Evolutionary conservation across 2,888 invertebrate species (phyloP), one percentile per base, ranked within the genome.

Genomic region (Temnothorax ravouxi): DNA sequence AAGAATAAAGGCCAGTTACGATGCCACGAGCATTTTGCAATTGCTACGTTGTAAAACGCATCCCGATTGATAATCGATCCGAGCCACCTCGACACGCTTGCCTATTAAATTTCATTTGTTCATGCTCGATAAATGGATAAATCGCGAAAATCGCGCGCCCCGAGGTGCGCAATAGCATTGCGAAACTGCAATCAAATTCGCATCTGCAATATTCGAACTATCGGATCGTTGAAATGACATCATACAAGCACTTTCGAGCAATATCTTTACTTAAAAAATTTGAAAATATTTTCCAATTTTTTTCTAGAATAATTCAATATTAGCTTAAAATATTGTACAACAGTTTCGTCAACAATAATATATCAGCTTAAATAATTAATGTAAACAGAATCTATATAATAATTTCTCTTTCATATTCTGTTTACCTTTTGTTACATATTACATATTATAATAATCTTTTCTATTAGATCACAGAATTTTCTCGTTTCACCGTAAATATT

Each of bases 61-160:
- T n/a, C 41, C 52, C 52, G 54, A 77, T 66, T 77, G 54, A 77
- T 54, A 77, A 77, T 66, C 76, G 76, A 77, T 77, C 52, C 50
- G 38, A 62, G n/a, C 52, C 25, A 25, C 21, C 5, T 61, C 64
- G 25, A 66, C 41, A 38, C 66, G 62, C 15, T 52, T 18, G 25
- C n/a, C 76, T 41, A 75, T 75, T 75, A 54, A 77, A 77, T 77
- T 77, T 77, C 66, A 54, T 77, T 66, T 66, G 76, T 77, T 66
- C 66, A 25, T 64, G 38, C 52, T n/a, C 66, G 66, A 77, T 41
- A 77, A 77, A 77, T 54, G 76, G 41, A 66, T 77, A 77, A 77
- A 77, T 77, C 54, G 54, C 25, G 54, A 66, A 77, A 77, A 77
- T 77, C 25, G 41, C 52, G 62, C 62, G 52, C 76, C 50, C n/a